phyloP scores from a whole-genome alignment of 2,888 invertebrate species.

The Mythimna pallens region DNA sequence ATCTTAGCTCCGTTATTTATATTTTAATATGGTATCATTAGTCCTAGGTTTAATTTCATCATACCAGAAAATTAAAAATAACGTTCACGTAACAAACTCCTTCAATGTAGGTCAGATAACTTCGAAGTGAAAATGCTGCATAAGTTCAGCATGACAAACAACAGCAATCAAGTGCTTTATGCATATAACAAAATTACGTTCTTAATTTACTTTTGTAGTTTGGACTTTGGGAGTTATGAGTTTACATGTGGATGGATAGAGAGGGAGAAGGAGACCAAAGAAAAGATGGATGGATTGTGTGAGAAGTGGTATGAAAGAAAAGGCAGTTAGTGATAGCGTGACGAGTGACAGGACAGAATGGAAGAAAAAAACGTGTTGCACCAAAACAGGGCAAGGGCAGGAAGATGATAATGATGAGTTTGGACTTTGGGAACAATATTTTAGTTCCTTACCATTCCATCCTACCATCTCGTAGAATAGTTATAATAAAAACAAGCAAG shows the following conservation, averaged over 20 bases:
- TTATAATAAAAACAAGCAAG: background rate
- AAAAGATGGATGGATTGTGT: too few relatives aligned
- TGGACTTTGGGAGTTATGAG: too few relatives aligned
- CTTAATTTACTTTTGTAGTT: background rate
- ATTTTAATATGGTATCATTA: conserved; percentile 15
- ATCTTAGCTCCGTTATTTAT: background rate
- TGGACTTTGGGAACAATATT: background rate
- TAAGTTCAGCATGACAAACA: conserved; percentile 1
- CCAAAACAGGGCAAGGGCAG: too few relatives aligned
- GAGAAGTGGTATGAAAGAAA: too few relatives aligned
- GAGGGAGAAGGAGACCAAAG: too few relatives aligned
- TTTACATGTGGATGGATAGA: too few relatives aligned
- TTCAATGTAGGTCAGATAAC: conserved; percentile 23
- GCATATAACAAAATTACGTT: background rate
- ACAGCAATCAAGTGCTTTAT: background rate
- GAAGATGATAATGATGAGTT: too few relatives aligned
- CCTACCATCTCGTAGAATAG: background rate
- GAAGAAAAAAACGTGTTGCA: too few relatives aligned
- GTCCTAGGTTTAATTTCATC: background rate
- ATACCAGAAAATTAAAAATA: background rate
- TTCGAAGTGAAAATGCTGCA: background rate
- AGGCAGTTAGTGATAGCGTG: too few relatives aligned
- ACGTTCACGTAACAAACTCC: background rate
- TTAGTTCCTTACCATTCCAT: too few relatives aligned
- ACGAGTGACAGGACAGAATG: too few relatives aligned